Conservation (phyloP, 2,797 vertebrate genomes). For the Galagoides demidoff region DNA sequence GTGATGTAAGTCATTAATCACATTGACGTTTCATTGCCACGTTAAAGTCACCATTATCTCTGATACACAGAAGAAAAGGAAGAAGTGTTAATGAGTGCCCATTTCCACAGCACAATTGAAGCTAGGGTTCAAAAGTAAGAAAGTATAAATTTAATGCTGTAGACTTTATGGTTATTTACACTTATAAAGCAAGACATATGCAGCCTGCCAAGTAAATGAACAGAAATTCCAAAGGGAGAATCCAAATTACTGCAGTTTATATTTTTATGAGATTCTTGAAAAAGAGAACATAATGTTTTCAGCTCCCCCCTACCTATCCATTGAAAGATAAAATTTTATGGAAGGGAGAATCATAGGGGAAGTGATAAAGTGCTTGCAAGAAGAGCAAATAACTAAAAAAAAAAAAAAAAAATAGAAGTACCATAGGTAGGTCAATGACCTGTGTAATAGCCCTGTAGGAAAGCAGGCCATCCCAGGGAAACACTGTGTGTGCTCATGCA, state of each 20-base stretch:
- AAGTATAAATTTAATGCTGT: neutral
- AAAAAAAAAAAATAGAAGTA: neutral
- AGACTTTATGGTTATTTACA: neutral
- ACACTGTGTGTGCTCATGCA: neutral
- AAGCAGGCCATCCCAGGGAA: neutral
- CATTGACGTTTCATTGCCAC: neutral
- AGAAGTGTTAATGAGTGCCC: neutral
- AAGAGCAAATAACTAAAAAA: slow-evolving; percentile 4
- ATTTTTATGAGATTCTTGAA: neutral
- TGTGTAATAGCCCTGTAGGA: neutral
- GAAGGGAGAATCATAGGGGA: neutral
- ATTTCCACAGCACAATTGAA: slow-evolving; percentile 18
- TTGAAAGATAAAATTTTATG: neutral
- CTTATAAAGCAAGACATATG: neutral
- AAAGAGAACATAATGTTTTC: neutral
- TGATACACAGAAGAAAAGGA: neutral
- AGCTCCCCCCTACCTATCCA: neutral
- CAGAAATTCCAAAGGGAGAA: neutral
- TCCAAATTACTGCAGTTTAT: neutral
- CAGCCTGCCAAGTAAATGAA: neutral
- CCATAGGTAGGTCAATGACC: neutral
- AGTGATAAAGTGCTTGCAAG: neutral
- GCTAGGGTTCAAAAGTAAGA: neutral
- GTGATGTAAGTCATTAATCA: neutral
- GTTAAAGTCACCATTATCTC: neutral